Evolutionary conservation across 2,797 vertebrate genomes (phyloP).

Genomic region (Microchirus variegatus): DNA sequence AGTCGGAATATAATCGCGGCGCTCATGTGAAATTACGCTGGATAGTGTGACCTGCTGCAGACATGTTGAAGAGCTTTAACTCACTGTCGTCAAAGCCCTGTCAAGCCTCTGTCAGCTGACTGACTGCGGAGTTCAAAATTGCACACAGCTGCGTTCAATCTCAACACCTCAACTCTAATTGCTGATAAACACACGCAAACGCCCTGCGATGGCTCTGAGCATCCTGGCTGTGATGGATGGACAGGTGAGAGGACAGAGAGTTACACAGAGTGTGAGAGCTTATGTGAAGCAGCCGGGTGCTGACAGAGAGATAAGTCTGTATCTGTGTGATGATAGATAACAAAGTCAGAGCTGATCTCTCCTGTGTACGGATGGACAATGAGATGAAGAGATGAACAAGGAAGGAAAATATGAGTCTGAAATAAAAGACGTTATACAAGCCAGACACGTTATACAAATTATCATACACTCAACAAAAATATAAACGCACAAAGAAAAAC

Average conservation of each 20-base stretch:
- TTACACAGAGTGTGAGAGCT: slow-evolving; percentile 46
- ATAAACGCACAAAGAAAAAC: no score
- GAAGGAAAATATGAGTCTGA: background rate
- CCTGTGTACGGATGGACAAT: slow-evolving; percentile 22
- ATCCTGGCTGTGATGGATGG: slow-evolving; percentile 57
- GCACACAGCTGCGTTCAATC: slow-evolving; percentile 67
- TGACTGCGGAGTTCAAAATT: slow-evolving; percentile 32
- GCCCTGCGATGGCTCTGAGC: slow-evolving; percentile 41
- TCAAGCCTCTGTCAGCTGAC: slow-evolving; percentile 41
- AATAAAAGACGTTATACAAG: no score
- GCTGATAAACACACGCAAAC: slow-evolving; percentile 68
- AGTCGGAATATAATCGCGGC: slow-evolving; percentile 21
- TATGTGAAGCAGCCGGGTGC: slow-evolving; percentile 52
- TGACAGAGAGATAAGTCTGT: slow-evolving; percentile 69
- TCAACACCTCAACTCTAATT: slow-evolving; percentile 62
- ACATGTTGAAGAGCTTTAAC: slow-evolving; percentile 47
- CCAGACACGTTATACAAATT: no score
- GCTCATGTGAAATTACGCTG: slow-evolving; percentile 17
- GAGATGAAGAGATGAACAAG: slow-evolving; percentile 11
- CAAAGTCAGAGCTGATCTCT: slow-evolving; percentile 30
- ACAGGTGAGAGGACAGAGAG: slow-evolving; percentile 68
- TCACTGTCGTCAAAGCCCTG: slow-evolving; percentile 41
- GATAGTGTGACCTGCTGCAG: slow-evolving; percentile 40
- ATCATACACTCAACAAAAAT: no score
- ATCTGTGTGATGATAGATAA: slow-evolving; percentile 53